A percentile compares a stretch with the other conserved stretches of the same genome.
Evolutionary conservation across 2,888 invertebrate species (phyloP).

Genomic region (Aporophyla lueneburgensis): DNA sequence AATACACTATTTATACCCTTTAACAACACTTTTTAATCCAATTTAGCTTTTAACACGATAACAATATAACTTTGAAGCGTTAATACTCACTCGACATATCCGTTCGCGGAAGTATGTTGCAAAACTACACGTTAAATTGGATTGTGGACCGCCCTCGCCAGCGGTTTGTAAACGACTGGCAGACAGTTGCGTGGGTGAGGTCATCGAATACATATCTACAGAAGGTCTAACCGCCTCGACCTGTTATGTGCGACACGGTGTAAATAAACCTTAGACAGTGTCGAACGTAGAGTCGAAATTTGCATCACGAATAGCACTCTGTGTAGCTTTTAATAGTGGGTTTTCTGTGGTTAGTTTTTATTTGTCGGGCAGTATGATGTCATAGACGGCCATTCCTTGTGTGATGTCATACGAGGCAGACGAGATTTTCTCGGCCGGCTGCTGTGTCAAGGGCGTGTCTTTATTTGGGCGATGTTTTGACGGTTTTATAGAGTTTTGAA

Average conservation of each 20-base stretch:
- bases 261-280: neutral
- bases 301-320: neutral
- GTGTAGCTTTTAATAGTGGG: neutral
- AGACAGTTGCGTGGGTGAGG: slow-evolving; percentile 27
- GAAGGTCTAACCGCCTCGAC: slow-evolving; percentile 32
- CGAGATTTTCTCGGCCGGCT: slow-evolving; percentile 50
- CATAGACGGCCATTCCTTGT: slow-evolving; percentile 48
- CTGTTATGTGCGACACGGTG: neutral
- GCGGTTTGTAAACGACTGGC: slow-evolving; percentile 46
- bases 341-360: slow-evolving; percentile 35
- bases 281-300: slow-evolving; percentile 3
- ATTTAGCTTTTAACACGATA: neutral
- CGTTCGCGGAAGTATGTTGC: slow-evolving; percentile 30
- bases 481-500: slow-evolving; percentile 18
- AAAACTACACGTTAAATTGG: slow-evolving; percentile 23
- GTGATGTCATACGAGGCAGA: slow-evolving; percentile 63
- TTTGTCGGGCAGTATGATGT: slow-evolving; percentile 50
- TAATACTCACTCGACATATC: slow-evolving; percentile 56
- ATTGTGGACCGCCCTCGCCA: slow-evolving; percentile 20
- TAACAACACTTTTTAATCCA: slow-evolving; percentile 5
- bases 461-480: slow-evolving; percentile 37
- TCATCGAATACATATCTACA: slow-evolving; percentile 26
- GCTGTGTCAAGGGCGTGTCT: slow-evolving; percentile 64
- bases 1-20: slow-evolving; percentile 25
- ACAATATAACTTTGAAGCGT: slow-evolving; percentile 5